Conservation (phyloP, 2,113 vertebrate species). For the Phyllostomus hastatus region DNA sequence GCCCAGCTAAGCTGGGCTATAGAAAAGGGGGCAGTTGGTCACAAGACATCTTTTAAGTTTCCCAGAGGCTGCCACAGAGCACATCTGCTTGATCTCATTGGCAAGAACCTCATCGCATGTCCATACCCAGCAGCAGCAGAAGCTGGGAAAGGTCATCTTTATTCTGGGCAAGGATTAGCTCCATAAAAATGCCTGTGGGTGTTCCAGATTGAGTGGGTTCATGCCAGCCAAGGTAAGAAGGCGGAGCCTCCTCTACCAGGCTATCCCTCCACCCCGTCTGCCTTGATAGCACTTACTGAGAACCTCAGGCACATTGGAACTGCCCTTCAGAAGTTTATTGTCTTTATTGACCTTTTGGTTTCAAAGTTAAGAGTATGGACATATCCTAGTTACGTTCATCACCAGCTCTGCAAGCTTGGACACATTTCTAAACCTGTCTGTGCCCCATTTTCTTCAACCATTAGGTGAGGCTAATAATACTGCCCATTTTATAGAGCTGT, state of each 20-base stretch:
- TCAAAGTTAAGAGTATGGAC: not conserved
- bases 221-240: not conserved
- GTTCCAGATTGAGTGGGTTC: not conserved
- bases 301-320: not conserved
- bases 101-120: not conserved
- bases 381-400: too few species aligned
- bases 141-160: not conserved
- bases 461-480: not conserved
- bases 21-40: not conserved
- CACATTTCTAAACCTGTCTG: not conserved
- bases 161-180: not conserved
- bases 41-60: conserved; percentile 19
- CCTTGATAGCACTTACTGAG: not conserved
- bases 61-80: not conserved
- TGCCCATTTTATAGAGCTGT: not conserved
- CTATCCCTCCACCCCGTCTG: not conserved
- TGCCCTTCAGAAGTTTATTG: too few species aligned
- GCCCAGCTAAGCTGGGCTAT: not conserved
- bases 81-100: not conserved
- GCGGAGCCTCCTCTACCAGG: not conserved
- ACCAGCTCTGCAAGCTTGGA: not conserved
- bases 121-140: not conserved
- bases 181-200: not conserved
- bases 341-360: not conserved
- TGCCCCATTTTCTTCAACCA: not conserved